These are phyloP conservation scores for Turnix velox DNA, from an alignment of 2,113 vertebrate genomes.

Conservation along the genomic window DNA sequence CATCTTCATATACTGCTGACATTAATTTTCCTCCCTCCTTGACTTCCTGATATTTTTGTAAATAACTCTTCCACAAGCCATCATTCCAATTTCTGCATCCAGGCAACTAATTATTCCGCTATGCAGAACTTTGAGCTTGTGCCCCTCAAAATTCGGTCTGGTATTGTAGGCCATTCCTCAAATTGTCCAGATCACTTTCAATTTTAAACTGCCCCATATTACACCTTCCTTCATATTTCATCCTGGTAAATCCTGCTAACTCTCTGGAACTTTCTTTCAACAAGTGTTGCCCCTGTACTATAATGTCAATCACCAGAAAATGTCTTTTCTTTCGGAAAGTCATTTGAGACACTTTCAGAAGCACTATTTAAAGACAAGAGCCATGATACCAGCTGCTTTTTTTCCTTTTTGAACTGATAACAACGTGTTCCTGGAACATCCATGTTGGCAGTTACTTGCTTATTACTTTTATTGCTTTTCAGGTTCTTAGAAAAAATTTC, in stretches of 20 bases:
- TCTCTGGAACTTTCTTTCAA: background rate
- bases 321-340: background rate
- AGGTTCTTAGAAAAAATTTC: background rate
- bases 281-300: background rate
- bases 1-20: background rate
- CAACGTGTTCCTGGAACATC: background rate
- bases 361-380: background rate
- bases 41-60: background rate
- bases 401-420: background rate
- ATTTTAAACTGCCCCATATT: background rate
- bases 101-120: background rate
- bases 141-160: background rate
- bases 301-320: background rate
- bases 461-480: background rate
- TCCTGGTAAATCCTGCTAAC: rapidly evolving
- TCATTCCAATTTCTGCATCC: background rate
- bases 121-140: rapidly evolving
- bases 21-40: background rate
- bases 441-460: background rate
- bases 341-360: background rate
- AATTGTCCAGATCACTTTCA: background rate
- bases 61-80: background rate
- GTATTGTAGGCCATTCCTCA: background rate
- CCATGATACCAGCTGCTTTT: background rate
- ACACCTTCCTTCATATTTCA: background rate